Evolutionary conservation across 1,140 invertebrate genomes (phyloP).

Genomic region (Drosophila nasuta): DNA sequence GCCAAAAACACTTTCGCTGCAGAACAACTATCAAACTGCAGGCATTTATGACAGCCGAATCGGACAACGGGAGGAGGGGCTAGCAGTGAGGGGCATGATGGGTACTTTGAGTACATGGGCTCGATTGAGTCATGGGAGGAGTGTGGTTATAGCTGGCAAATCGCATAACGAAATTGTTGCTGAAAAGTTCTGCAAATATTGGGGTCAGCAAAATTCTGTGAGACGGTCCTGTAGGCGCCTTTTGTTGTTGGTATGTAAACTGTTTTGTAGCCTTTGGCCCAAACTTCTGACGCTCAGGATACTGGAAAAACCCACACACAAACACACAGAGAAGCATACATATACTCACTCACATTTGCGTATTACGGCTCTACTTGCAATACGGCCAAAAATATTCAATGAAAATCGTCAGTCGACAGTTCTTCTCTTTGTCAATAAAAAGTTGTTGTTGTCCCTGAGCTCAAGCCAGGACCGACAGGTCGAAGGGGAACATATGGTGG

Average conservation of each 20-base stretch:
- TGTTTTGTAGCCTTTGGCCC: conserved; percentile 74
- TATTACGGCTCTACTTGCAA: not conserved
- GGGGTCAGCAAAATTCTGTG: conserved; percentile 75
- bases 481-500: not conserved
- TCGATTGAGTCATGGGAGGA: not conserved
- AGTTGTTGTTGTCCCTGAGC: conserved; percentile 49
- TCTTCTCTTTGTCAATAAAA: conserved; percentile 73
- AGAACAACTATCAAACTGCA: conserved; percentile 75
- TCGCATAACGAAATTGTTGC: conserved; percentile 79
- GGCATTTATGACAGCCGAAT: conserved; percentile 71
- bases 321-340: conserved; percentile 12
- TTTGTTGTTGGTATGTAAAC: conserved; percentile 65
- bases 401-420: conserved; percentile 65
- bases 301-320: conserved; percentile 29
- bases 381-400: conserved; percentile 68
- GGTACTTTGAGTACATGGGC: not conserved
- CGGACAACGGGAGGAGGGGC: not conserved
- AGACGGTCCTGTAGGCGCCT: conserved; percentile 33
- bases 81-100: not conserved
- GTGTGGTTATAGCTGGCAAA: conserved; percentile 36
- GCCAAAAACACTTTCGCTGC: conserved; percentile 74
- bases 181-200: conserved; percentile 82
- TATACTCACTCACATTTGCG: conserved; percentile 2
- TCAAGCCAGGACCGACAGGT: conserved; percentile 35
- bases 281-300: conserved; percentile 68